Conservation (phyloP, 2,113 vertebrate species). For the Ochotona curzoniae region DNA sequence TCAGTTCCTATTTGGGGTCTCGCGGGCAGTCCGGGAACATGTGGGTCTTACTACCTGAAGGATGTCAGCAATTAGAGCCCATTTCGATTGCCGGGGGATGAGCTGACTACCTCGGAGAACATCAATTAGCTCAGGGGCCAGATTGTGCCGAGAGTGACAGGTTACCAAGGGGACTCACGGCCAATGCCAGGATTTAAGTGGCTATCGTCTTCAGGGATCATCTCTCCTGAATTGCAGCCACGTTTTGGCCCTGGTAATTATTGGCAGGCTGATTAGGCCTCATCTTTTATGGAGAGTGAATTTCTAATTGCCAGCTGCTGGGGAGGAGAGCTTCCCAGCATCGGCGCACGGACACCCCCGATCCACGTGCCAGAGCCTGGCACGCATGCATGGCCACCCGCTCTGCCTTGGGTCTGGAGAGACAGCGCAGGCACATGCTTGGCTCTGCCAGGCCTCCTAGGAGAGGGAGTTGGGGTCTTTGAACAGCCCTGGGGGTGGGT, state of each 20-base stretch:
- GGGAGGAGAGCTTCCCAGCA: conserved; percentile 20
- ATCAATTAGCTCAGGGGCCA: conserved; percentile 75
- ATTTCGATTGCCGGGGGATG: not conserved
- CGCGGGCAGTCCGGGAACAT: conserved; percentile 40
- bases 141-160: conserved; percentile 50
- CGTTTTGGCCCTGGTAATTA: conserved; percentile 63
- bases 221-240: conserved; percentile 74
- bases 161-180: conserved; percentile 80
- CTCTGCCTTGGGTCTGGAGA: not conserved
- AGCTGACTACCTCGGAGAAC: conserved; percentile 65
- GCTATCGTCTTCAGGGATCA: conserved; percentile 61
- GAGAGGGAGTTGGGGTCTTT: not conserved
- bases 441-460: not conserved
- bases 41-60: conserved; percentile 72
- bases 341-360: not conserved
- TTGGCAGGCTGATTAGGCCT: conserved; percentile 68
- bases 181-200: conserved; percentile 81
- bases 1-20: conserved; percentile 61
- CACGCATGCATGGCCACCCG: fast-evolving
- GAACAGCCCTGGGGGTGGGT: not conserved
- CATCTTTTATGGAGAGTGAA: conserved; percentile 13
- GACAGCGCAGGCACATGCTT: not conserved
- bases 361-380: not conserved
- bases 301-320: conserved; percentile 73
- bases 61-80: conserved; percentile 76